These are phyloP conservation scores for Pseudochaenichthys georgianus DNA, from an alignment of 2,797 vertebrate genomes.

Conservation along the genomic window DNA sequence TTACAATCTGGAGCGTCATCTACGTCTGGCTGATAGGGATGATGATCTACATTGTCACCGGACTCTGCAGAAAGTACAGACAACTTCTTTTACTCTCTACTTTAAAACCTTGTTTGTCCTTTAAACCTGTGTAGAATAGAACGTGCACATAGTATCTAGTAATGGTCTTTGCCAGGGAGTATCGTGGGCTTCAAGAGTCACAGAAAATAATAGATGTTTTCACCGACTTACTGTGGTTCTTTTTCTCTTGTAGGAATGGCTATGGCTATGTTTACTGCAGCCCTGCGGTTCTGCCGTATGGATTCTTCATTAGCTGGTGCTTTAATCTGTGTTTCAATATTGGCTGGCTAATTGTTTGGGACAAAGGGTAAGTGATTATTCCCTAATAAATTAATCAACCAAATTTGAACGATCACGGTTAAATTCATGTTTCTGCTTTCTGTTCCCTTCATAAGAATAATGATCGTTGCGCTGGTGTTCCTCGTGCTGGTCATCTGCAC, in stretches of 20 bases:
- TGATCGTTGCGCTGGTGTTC: slow-evolving; percentile 85
- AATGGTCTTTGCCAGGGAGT: not conserved
- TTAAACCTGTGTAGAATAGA: not conserved
- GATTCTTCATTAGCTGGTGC: slow-evolving; percentile 82
- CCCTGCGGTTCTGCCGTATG: slow-evolving; percentile 78
- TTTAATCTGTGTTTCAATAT: slow-evolving; percentile 79
- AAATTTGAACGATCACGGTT: not conserved
- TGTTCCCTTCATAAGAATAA: slow-evolving; percentile 70
- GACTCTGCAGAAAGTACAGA: slow-evolving; percentile 75
- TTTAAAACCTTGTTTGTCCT: not conserved
- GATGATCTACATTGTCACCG: slow-evolving; percentile 69
- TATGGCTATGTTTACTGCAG: slow-evolving; percentile 82
- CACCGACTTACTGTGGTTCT: not conserved
- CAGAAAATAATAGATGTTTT: slow-evolving; percentile 3
- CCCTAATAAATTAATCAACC: not conserved
- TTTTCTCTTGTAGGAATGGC: slow-evolving; percentile 66
- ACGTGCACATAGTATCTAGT: not conserved
- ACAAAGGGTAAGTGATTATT: slow-evolving; percentile 69
- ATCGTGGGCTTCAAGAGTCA: not conserved
- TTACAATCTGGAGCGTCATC: slow-evolving; percentile 81
- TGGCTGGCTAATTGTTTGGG: slow-evolving; percentile 80
- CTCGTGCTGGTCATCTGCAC: slow-evolving; percentile 83
- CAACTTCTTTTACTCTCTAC: slow-evolving; percentile 3
- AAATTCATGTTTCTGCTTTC: not conserved
- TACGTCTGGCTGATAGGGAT: slow-evolving; percentile 76